Evolutionary conservation across 1,140 invertebrate genomes (phyloP).

Genomic region (Camponotus pennsylvanicus): DNA sequence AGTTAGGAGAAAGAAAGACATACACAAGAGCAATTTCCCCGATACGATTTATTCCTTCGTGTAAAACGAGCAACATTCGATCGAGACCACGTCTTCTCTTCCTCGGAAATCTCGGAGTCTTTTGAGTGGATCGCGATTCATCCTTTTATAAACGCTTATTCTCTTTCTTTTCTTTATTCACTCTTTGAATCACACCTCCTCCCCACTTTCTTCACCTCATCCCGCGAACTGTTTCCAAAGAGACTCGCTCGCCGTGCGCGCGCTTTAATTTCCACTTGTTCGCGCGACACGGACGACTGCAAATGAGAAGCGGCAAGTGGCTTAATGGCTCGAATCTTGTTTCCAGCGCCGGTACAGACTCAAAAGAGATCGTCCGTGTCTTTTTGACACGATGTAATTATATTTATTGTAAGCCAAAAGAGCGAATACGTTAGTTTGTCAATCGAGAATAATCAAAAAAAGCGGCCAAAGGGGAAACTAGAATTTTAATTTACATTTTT

Average conservation of each 20-base stretch:
- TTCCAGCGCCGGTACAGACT: constrained; percentile 51
- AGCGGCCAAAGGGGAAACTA: neutral
- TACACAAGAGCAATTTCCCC: constrained; percentile 20
- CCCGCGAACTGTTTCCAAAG: constrained; percentile 1
- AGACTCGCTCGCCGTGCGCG: constrained; percentile 5
- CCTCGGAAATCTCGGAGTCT: constrained; percentile 24
- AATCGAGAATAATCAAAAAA: constrained; percentile 4
- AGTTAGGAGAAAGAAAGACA: constrained; percentile 53
- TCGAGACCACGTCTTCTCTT: neutral
- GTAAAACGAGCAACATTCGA: constrained; percentile 28
- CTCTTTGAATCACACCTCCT: constrained; percentile 40
- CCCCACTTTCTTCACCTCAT: neutral
- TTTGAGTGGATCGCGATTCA: constrained; percentile 47
- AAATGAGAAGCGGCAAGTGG: constrained; percentile 52
- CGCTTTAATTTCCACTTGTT: constrained; percentile 69
- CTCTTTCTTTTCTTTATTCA: neutral
- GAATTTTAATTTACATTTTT: neutral
- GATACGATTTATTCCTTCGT: constrained; percentile 44
- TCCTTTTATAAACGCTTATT: constrained; percentile 40
- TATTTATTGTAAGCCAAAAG: constrained; percentile 37
- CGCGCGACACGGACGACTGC: constrained; percentile 24
- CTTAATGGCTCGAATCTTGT: constrained; percentile 69
- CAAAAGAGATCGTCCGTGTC: constrained; percentile 60
- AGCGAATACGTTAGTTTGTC: constrained; percentile 62
- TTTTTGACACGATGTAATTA: constrained; percentile 63